These are phyloP conservation scores for Pyrgus malvae DNA, from an alignment of 2,888 invertebrate species.

Conservation along the genomic window DNA sequence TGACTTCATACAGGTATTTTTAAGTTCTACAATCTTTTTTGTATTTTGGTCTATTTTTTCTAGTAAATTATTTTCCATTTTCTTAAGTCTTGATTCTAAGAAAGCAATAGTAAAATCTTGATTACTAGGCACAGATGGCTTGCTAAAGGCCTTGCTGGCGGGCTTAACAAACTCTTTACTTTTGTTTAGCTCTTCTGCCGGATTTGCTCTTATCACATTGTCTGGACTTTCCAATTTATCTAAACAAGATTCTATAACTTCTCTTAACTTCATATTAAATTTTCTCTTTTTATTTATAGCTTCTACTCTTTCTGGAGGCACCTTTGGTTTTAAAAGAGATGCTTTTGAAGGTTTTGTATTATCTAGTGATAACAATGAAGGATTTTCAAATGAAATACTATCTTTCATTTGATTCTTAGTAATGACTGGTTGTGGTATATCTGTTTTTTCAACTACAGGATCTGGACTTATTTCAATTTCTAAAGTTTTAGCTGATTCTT, in stretches of 20 bases:
- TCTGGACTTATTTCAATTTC: conserved; percentile 9
- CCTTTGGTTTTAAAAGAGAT: conserved; percentile 43
- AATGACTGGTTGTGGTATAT: neutral
- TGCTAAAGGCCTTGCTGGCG: conserved; percentile 33
- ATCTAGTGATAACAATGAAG: no score
- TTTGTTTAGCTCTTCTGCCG: conserved; percentile 17
- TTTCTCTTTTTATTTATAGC: conserved; percentile 66
- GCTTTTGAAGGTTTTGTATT: conserved; percentile 26
- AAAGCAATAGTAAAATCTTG: conserved; percentile 51
- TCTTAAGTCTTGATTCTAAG: conserved; percentile 60
- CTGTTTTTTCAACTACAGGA: no score
- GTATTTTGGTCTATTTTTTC: conserved; percentile 67
- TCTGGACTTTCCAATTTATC: conserved; percentile 49
- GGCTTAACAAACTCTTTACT: conserved; percentile 9
- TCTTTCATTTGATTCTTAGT: neutral
- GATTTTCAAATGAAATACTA: conserved; percentile 1
- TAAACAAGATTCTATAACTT: conserved; percentile 61
- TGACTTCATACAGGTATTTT: conserved; percentile 39
- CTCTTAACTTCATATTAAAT: conserved; percentile 68
- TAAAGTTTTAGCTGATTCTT: no score
- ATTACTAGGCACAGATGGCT: conserved; percentile 37
- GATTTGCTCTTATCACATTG: conserved; percentile 21
- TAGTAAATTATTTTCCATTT: conserved; percentile 60
- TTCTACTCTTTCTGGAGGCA: conserved; percentile 60
- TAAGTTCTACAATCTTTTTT: conserved; percentile 55